These are phyloP conservation scores for Drosophila sp. DNA, from an alignment of 1,140 invertebrate genomes.

Conservation along the genomic window DNA sequence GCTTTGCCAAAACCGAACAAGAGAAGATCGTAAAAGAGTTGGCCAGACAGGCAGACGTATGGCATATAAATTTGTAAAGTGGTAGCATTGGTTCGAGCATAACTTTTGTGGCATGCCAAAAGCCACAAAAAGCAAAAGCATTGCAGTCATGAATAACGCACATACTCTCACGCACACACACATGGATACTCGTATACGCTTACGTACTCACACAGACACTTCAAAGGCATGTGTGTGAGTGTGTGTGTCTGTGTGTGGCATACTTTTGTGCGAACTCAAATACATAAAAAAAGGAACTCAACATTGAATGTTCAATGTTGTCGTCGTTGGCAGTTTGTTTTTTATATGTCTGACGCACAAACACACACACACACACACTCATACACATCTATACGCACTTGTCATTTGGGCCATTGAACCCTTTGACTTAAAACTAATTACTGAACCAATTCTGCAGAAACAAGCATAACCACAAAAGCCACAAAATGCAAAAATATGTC, in stretches of 20 bases:
- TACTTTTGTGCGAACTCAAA: constrained; percentile 56
- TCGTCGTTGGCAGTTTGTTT: constrained; percentile 50
- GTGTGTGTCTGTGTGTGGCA: constrained; percentile 52
- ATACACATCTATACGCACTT: not conserved
- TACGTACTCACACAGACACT: constrained; percentile 41
- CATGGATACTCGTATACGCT: not conserved
- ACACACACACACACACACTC: not conserved
- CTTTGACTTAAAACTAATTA: constrained; percentile 59
- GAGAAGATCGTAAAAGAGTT: constrained; percentile 22
- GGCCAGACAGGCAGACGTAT: constrained; percentile 25
- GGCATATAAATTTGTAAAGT: constrained; percentile 74
- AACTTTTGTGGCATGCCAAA: constrained; percentile 78
- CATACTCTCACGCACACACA: constrained; percentile 19
- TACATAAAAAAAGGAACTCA: constrained; percentile 39
- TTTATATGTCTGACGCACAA: constrained; percentile 43
- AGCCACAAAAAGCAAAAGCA: constrained; percentile 76
- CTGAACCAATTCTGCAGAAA: constrained; percentile 29
- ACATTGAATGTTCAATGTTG: constrained; percentile 21
- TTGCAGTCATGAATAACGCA: constrained; percentile 34
- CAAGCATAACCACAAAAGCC: constrained; percentile 45
- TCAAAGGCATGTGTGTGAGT: constrained; percentile 66
- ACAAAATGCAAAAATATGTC: constrained; percentile 41
- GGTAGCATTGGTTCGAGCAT: constrained; percentile 70
- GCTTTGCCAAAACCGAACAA: constrained; percentile 54
- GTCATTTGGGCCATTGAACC: constrained; percentile 48